Conservation (phyloP, 2,888 invertebrate species). For the Brenthis ino region DNA sequence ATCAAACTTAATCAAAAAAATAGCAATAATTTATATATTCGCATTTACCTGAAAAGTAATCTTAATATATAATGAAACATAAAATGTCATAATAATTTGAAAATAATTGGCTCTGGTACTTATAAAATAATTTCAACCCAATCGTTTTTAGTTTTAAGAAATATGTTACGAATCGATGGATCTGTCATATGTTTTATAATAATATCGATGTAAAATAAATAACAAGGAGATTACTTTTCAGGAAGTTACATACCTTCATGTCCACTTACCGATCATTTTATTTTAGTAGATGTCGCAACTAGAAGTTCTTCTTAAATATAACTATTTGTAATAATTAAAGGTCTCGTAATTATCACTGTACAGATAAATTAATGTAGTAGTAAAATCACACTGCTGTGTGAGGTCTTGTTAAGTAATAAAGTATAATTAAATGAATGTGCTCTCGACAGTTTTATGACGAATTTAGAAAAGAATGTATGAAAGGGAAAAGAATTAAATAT, state of each 20-base stretch:
- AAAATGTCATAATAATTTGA: neutral
- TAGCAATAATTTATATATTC: slow-evolving; percentile 5
- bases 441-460: slow-evolving; percentile 81
- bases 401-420: slow-evolving; percentile 79
- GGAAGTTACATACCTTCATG: slow-evolving; percentile 24
- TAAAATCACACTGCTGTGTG: slow-evolving; percentile 76
- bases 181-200: neutral
- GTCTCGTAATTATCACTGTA: slow-evolving; percentile 81
- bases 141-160: neutral
- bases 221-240: slow-evolving; percentile 18
- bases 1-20: slow-evolving; percentile 1
- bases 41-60: slow-evolving; percentile 18
- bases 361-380: slow-evolving; percentile 82
- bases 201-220: neutral
- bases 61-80: neutral
- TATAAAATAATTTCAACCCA: slow-evolving; percentile 10
- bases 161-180: neutral
- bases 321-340: slow-evolving; percentile 74
- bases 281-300: slow-evolving; percentile 65
- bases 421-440: slow-evolving; percentile 80
- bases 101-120: slow-evolving; percentile 15
- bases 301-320: slow-evolving; percentile 69
- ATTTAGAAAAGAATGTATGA: slow-evolving; percentile 82
- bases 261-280: slow-evolving; percentile 24
- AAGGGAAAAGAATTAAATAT: slow-evolving; percentile 79